These are phyloP conservation scores for Chrysotoxum bicinctum DNA, from an alignment of 2,888 invertebrate species.

Conservation along the genomic window DNA sequence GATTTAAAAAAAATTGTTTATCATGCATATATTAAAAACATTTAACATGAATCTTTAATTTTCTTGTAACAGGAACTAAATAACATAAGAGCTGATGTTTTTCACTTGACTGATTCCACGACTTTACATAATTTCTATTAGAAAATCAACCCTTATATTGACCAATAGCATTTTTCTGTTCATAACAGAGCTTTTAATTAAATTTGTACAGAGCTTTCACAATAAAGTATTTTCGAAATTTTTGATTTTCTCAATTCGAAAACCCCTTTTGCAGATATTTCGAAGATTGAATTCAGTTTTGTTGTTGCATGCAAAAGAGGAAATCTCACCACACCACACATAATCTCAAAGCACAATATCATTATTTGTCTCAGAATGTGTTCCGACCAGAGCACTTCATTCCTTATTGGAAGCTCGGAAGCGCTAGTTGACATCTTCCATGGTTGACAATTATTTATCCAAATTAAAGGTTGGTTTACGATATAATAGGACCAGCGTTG, in stretches of 20 bases:
- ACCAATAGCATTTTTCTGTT: slow-evolving; percentile 63
- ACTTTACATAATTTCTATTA: neutral
- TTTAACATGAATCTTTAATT: neutral
- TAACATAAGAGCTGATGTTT: slow-evolving; percentile 1
- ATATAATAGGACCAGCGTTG: too few relatives aligned
- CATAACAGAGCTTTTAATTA: slow-evolving; percentile 58
- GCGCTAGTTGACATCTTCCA: neutral
- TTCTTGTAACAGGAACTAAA: neutral
- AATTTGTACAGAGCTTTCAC: slow-evolving; percentile 30
- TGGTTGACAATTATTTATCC: neutral
- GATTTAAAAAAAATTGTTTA: too few relatives aligned
- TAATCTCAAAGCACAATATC: neutral
- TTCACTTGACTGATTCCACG: neutral
- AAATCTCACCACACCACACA: neutral
- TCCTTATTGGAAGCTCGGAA: neutral
- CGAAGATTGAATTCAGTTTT: neutral
- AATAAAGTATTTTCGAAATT: slow-evolving; percentile 33
- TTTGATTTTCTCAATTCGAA: neutral
- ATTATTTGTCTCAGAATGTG: neutral
- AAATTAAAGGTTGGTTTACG: neutral
- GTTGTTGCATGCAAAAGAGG: neutral
- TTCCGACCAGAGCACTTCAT: neutral
- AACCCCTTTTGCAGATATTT: slow-evolving; percentile 47
- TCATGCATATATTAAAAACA: too few relatives aligned
- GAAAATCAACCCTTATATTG: slow-evolving; percentile 46